Evolutionary conservation across 2,113 vertebrate species (phyloP).

Genomic region (Sylvia atricapilla): DNA sequence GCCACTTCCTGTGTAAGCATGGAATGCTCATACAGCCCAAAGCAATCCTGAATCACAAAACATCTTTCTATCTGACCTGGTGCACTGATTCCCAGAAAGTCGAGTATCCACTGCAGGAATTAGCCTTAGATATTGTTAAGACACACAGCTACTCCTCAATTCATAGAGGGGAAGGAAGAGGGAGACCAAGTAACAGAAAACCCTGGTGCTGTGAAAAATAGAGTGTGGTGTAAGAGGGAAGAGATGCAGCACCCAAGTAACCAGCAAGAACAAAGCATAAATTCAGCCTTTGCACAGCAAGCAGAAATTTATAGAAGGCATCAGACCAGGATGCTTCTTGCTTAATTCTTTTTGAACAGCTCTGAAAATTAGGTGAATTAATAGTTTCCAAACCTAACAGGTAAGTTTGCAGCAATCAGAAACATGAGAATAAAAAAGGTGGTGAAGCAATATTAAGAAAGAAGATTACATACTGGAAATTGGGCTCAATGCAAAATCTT

Average conservation of each 20-base stretch:
- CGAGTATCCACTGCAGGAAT: neutral
- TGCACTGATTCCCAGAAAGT: neutral
- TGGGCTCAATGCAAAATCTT: conserved; percentile 42
- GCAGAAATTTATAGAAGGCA: neutral
- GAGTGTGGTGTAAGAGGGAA: neutral
- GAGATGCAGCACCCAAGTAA: neutral
- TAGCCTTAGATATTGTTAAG: neutral
- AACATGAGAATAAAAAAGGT: conserved; percentile 40
- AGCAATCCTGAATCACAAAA: neutral
- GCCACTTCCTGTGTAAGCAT: neutral
- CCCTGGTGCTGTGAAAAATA: neutral
- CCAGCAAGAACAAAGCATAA: neutral
- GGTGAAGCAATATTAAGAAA: conserved; percentile 57
- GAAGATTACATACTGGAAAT: conserved; percentile 64
- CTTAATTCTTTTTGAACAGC: neutral
- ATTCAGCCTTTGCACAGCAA: neutral
- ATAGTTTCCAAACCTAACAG: conserved; percentile 44
- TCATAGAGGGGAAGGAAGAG: neutral
- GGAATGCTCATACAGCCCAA: neutral
- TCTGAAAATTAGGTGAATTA: conserved; percentile 28
- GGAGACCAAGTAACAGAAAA: neutral
- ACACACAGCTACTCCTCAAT: neutral
- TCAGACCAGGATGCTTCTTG: neutral
- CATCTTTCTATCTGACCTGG: neutral
- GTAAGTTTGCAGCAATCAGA: conserved; percentile 42